Conservation (phyloP, 2,888 invertebrate species). For the Scaptomyza reducta region DNA sequence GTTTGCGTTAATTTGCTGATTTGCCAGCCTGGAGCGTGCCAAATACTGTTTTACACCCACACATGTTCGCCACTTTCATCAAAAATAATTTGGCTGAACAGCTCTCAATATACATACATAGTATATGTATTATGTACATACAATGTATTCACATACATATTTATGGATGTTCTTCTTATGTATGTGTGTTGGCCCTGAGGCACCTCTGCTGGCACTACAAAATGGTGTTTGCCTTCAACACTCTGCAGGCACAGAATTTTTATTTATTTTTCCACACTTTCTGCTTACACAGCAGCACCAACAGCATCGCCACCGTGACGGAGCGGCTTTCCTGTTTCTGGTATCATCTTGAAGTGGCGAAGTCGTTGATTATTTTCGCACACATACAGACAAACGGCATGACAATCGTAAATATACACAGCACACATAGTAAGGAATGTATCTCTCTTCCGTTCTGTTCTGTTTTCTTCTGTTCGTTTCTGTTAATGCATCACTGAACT, state of each 20-base stretch:
- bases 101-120: slow-evolving; percentile 35
- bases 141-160: not conserved
- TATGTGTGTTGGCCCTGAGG: slow-evolving; percentile 40
- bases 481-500: slow-evolving; percentile 46
- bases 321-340: slow-evolving; percentile 3
- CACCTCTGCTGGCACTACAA: slow-evolving; percentile 51
- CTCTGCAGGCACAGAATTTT: slow-evolving; percentile 52
- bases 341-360: slow-evolving; percentile 59
- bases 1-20: slow-evolving; percentile 69
- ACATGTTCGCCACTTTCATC: slow-evolving; percentile 54
- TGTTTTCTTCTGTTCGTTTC: slow-evolving; percentile 13
- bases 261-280: slow-evolving; percentile 76
- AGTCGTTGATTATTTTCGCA: slow-evolving; percentile 77
- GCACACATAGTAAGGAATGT: slow-evolving; percentile 6
- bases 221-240: slow-evolving; percentile 68
- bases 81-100: slow-evolving; percentile 70
- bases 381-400: slow-evolving; percentile 40
- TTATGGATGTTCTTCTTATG: not conserved
- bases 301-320: not conserved
- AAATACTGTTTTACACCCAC: slow-evolving; percentile 65
- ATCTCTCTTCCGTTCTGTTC: slow-evolving; percentile 13
- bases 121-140: not conserved
- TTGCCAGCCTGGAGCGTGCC: slow-evolving; percentile 70
- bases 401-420: slow-evolving; percentile 23
- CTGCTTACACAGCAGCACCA: slow-evolving; percentile 52